These are phyloP conservation scores for Agonum fuliginosum DNA, from an alignment of 2,888 invertebrate genomes.

Conservation along the genomic window DNA sequence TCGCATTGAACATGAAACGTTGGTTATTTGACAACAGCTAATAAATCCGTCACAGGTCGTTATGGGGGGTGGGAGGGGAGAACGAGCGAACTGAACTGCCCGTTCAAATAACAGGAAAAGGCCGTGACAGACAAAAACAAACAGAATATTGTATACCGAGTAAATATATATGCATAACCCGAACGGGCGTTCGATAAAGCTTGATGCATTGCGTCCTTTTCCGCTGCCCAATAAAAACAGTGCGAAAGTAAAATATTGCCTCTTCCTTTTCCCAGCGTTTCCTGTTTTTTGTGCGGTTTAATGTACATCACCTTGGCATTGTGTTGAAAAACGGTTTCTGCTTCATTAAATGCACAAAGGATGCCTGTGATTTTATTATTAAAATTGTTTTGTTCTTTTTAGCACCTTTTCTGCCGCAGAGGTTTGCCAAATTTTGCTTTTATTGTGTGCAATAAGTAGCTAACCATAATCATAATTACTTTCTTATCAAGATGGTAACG, in stretches of 20 bases:
- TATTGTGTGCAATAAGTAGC: background rate
- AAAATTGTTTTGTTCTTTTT: constrained; percentile 34
- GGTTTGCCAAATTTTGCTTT: constrained; percentile 1
- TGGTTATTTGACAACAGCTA: constrained; percentile 28
- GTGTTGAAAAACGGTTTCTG: constrained; percentile 58
- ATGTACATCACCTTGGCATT: constrained; percentile 59
- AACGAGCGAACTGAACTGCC: background rate
- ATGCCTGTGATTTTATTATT: constrained; percentile 41
- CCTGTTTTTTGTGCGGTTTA: constrained; percentile 58
- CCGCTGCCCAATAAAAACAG: constrained; percentile 59
- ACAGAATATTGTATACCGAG: constrained; percentile 58
- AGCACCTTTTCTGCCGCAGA: background rate
- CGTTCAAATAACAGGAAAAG: constrained; percentile 48
- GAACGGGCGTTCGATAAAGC: constrained; percentile 58
- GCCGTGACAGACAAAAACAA: constrained; percentile 53
- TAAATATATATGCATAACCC: constrained; percentile 59
- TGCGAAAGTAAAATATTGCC: constrained; percentile 58
- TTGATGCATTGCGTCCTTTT: constrained; percentile 59
- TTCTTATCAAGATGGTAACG: constrained; percentile 1
- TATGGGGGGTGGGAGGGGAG: background rate
- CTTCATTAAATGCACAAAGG: constrained; percentile 53
- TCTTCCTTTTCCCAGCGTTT: constrained; percentile 53
- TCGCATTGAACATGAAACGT: constrained; percentile 3
- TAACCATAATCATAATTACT: background rate
- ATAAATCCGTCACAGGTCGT: constrained; percentile 21